A percentile compares a stretch with the other conserved stretches of the same genome.
phyloP scores from a whole-genome alignment of 2,888 invertebrate species.

The Chloroclysta siterata region DNA sequence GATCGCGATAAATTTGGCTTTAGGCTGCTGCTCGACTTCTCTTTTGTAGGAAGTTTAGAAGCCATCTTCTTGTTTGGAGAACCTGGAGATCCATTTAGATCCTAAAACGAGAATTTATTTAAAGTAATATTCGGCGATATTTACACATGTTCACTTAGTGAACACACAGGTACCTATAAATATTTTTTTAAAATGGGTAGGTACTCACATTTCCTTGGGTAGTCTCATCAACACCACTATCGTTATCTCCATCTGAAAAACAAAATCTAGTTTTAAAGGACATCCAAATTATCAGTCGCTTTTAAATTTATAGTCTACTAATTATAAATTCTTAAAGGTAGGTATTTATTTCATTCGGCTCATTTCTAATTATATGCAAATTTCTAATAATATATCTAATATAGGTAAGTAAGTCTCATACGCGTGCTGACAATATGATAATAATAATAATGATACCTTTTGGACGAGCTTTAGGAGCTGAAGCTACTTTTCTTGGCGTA shows the following conservation, averaged over 20 bases:
- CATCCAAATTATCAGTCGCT: background rate
- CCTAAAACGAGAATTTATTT: constrained; percentile 55
- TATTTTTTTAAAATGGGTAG: background rate
- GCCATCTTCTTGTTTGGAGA: constrained; percentile 91
- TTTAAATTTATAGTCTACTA: background rate
- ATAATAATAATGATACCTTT: constrained; percentile 66
- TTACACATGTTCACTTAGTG: background rate
- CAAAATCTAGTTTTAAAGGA: constrained; percentile 5
- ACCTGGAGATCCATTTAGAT: constrained; percentile 88
- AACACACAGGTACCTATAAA: too few relatives aligned
- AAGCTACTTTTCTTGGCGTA: constrained; percentile 72
- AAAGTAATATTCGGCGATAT: background rate
- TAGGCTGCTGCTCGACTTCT: constrained; percentile 76
- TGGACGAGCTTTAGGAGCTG: constrained; percentile 73
- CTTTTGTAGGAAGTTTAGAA: constrained; percentile 81
- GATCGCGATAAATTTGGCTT: constrained; percentile 84
- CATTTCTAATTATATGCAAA: constrained; percentile 56
- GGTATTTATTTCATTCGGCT: constrained; percentile 72
- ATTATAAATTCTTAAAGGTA: background rate
- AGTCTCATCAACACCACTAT: constrained; percentile 92
- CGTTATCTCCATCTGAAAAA: constrained; percentile 92
- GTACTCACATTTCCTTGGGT: constrained; percentile 91
- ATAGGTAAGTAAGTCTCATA: background rate
- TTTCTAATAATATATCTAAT: too few relatives aligned
- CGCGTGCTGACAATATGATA: constrained; percentile 18